Evolutionary conservation across 2,797 vertebrate genomes (phyloP).

Genomic region (Botia kubotai): DNA sequence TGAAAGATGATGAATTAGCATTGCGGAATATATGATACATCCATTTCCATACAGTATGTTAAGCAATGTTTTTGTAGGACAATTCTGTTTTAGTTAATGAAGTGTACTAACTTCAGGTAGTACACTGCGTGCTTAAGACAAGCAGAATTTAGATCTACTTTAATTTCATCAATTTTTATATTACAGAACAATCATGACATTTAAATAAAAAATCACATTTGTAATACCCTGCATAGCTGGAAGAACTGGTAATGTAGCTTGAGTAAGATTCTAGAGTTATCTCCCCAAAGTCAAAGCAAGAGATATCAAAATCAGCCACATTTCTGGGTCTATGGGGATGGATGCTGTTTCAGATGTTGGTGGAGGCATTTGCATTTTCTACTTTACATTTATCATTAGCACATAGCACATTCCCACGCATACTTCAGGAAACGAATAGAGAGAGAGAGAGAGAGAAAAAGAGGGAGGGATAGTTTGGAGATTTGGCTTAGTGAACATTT

Average conservation of each 20-base stretch:
- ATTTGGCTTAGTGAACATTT: constrained; percentile 26
- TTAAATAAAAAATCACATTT: constrained; percentile 6
- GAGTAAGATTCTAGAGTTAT: constrained; percentile 25
- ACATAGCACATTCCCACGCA: constrained; percentile 84
- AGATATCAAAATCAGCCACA: constrained; percentile 55
- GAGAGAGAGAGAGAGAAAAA: constrained; percentile 39
- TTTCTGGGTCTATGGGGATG: constrained; percentile 47
- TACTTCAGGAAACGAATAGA: constrained; percentile 76
- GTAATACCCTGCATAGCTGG: constrained; percentile 21
- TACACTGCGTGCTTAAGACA: not conserved
- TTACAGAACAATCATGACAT: constrained; percentile 9
- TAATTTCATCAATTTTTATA: not conserved
- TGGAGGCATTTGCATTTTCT: constrained; percentile 80
- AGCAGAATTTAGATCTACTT: not conserved
- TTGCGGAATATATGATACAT: not conserved
- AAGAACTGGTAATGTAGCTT: constrained; percentile 1
- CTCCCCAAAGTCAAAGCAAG: constrained; percentile 64
- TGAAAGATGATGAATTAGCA: not conserved
- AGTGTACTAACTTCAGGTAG: not conserved
- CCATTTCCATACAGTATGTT: not conserved
- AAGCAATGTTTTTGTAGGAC: not conserved
- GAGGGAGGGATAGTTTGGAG: constrained; percentile 56
- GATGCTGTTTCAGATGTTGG: constrained; percentile 75
- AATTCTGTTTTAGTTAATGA: not conserved
- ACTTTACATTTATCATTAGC: constrained; percentile 81